phyloP scores from a whole-genome alignment of 2,888 invertebrate genomes.

The Sesamia inferens region DNA sequence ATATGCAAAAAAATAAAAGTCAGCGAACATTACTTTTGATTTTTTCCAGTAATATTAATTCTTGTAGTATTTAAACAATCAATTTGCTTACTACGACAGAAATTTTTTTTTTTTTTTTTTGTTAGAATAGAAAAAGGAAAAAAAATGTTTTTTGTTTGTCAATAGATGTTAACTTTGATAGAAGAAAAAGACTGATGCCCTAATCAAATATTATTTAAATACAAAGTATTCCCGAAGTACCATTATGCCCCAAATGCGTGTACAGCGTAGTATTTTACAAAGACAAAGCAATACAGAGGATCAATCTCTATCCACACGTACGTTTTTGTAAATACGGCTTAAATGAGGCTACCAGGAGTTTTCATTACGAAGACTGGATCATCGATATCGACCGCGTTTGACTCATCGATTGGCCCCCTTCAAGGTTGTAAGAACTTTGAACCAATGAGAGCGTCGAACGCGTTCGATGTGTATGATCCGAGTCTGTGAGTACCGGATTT shows the following conservation, averaged over 20 bases:
- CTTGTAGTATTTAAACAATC: neutral
- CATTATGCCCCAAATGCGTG: slow-evolving; percentile 4
- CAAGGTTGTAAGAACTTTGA: no score
- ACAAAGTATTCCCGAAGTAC: neutral
- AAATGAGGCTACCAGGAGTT: no score
- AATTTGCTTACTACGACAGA: neutral
- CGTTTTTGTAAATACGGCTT: neutral
- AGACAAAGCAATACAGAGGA: slow-evolving; percentile 19
- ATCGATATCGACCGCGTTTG: no score
- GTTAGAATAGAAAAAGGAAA: neutral
- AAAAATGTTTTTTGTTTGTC: neutral
- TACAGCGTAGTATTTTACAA: slow-evolving; percentile 1
- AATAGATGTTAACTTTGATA: neutral
- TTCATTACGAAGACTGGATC: no score
- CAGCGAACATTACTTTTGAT: neutral
- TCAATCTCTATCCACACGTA: slow-evolving; percentile 1
- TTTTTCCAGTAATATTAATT: neutral
- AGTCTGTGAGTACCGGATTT: neutral
- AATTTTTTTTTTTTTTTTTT: neutral
- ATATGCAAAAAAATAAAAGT: neutral
- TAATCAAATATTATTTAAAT: neutral
- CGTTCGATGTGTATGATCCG: no score
- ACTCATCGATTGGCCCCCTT: no score
- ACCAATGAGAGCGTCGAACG: no score
- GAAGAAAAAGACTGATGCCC: neutral